These are phyloP conservation scores for Spilogale gracilis DNA, from an alignment of 2,113 vertebrate genomes.

Conservation along the genomic window DNA sequence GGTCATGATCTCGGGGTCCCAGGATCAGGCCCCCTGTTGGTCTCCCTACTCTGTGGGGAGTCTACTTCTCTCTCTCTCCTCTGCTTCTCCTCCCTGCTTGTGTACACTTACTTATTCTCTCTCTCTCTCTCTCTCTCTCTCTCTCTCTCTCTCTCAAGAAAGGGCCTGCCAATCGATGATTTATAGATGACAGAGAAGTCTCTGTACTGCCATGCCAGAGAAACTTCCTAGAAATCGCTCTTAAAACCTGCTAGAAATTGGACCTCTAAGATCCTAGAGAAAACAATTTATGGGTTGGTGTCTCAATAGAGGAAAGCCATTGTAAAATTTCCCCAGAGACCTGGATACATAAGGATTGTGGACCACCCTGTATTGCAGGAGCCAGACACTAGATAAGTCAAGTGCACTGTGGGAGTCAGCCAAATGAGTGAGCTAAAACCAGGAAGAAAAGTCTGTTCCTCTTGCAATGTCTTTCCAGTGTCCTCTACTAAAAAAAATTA, in stretches of 20 bases:
- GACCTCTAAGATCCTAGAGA: not conserved
- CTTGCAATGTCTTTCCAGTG: not conserved
- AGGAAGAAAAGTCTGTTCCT: not conserved
- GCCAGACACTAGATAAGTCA: rapidly evolving
- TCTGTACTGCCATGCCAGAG: not conserved
- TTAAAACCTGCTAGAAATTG: not conserved
- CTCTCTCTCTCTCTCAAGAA: not conserved
- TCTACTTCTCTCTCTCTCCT: not conserved
- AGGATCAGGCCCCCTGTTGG: not conserved
- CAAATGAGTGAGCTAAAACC: not conserved
- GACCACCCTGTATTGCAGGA: too few relatives aligned
- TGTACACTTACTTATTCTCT: not conserved
- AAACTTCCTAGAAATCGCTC: not conserved
- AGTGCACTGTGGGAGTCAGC: not conserved
- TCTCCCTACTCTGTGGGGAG: not conserved
- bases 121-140: not conserved
- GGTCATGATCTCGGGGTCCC: not conserved
- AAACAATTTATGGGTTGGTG: not conserved
- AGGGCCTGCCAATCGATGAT: not conserved
- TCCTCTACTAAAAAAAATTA: not conserved
- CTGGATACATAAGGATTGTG: not conserved
- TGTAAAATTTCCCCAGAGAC: not conserved
- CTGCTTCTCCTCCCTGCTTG: not conserved
- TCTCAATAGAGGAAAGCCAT: not conserved
- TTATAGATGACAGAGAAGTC: not conserved